Base-by-base conservation (phyloP, 1,140 invertebrate species). In the Augochlora pura region DNA sequence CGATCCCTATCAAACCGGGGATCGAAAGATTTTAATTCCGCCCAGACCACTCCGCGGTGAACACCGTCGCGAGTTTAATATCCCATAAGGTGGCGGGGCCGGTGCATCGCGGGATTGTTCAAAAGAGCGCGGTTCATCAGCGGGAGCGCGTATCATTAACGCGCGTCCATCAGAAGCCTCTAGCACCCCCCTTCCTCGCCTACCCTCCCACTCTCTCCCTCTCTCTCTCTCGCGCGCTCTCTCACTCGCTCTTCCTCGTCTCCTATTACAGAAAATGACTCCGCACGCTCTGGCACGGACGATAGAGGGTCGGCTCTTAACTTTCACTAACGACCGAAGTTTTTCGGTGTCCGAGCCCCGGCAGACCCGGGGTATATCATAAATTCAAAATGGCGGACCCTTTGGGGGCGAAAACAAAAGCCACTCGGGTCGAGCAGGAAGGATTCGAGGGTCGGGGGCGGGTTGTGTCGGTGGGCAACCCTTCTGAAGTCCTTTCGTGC, bases 381-480 rank as follows among this genome's bases (percentile, higher is more conserved):
- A 93, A 93, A 93, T 93, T 92, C 92, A 93, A 93, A 93, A 93
- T 93, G 92, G 92, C 90, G 92, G 88, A 86, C 79, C 84, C 88
- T 91, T 88, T 82, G 77, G 89, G 89, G 90, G 88, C 80, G 92
- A 93, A 93, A 93, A 93, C 92, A 93, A 93, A 93, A 92, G 92
- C 89, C 87, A 91, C 90, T 90, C 87, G 83, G 81, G 67, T 83
- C 66, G 81, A 78, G 63, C 73, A 67, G 59, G 75, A 78, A 73
- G 73, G 78, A 57, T 72, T 74, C 32, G 75, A 67, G 74, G 77
- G 67, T 72, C 70, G 75, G 71, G 75, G 69, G 77, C 60, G 68
- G 78, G 52, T 67, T 63, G 60, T 65, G 79, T 75, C 74, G 87
- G 87, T 87, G 82, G 87, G 90, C 87, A 92, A 93, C 91, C 91